Evolutionary conservation across 1,140 invertebrate genomes (phyloP).

Genomic region (Drosophila insularis): DNA sequence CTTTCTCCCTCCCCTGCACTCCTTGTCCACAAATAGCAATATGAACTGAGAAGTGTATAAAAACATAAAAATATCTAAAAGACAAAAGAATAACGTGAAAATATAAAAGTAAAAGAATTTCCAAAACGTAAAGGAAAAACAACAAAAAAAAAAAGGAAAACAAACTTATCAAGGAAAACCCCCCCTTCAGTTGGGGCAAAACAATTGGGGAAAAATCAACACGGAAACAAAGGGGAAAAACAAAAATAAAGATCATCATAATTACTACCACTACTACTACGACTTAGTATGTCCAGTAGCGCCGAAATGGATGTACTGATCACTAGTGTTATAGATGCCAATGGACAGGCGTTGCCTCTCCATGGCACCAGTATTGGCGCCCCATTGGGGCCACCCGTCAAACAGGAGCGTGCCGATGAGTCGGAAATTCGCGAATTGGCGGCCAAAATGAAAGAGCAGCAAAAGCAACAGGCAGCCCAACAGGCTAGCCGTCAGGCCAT

Average conservation of each 20-base stretch:
- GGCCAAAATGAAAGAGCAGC: slow-evolving; percentile 92
- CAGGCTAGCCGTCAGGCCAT: slow-evolving; percentile 70
- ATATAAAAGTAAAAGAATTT: slow-evolving; percentile 9
- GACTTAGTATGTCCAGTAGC: slow-evolving; percentile 42
- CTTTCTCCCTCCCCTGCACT: neutral
- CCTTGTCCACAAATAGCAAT: neutral
- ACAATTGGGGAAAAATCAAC: slow-evolving; percentile 13
- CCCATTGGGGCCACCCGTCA: slow-evolving; percentile 83
- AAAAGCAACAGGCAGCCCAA: slow-evolving; percentile 84
- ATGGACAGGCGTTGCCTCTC: slow-evolving; percentile 70
- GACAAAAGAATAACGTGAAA: slow-evolving; percentile 18
- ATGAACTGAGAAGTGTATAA: slow-evolving; percentile 4
- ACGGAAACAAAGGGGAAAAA: neutral
- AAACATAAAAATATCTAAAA: slow-evolving; percentile 2
- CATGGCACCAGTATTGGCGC: slow-evolving; percentile 71
- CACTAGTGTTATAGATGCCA: slow-evolving; percentile 69
- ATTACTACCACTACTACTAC: neutral
- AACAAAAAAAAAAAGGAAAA: slow-evolving; percentile 22
- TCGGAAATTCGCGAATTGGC: slow-evolving; percentile 93
- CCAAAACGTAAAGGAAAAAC: neutral
- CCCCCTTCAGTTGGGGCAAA: neutral
- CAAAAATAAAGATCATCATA: neutral
- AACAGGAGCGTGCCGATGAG: slow-evolving; percentile 92
- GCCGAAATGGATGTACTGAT: slow-evolving; percentile 65
- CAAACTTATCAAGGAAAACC: slow-evolving; percentile 1